phyloP scores from a whole-genome alignment of 2,888 invertebrate species.

The Dasypogon diadema region DNA sequence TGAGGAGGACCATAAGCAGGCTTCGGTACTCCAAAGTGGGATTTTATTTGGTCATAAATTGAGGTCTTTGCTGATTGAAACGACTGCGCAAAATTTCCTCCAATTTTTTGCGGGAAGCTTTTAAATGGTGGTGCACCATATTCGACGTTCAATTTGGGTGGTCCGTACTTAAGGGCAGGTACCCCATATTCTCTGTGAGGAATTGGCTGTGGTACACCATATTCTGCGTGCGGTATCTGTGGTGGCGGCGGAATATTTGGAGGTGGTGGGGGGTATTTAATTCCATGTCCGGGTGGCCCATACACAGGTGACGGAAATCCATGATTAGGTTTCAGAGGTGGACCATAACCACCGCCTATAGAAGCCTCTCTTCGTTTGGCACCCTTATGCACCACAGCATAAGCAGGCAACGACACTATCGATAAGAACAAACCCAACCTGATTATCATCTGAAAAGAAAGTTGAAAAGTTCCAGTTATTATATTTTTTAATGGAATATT shows the following conservation, averaged over 20 bases:
- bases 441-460: constrained; percentile 59
- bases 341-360: constrained; percentile 70
- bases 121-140: constrained; percentile 66
- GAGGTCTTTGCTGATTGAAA: constrained; percentile 47
- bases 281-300: constrained; percentile 70
- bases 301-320: constrained; percentile 72
- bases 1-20: constrained; percentile 69
- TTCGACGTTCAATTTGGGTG: constrained; percentile 70
- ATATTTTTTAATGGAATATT: constrained; percentile 24
- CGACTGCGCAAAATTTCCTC: constrained; percentile 53
- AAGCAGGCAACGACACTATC: not conserved
- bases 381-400: constrained; percentile 62
- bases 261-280: constrained; percentile 69
- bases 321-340: constrained; percentile 69
- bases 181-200: constrained; percentile 64
- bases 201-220: constrained; percentile 63
- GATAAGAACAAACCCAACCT: constrained; percentile 58
- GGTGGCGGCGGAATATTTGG: constrained; percentile 69
- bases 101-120: constrained; percentile 55
- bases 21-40: constrained; percentile 66
- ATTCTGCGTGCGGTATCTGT: constrained; percentile 70
- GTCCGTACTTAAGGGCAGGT: constrained; percentile 69
- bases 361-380: constrained; percentile 63
- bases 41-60: constrained; percentile 66
- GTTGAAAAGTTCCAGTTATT: constrained; percentile 12